Evolutionary conservation across 2,888 invertebrate species (phyloP).

Genomic region (Agrochola lychnidis): DNA sequence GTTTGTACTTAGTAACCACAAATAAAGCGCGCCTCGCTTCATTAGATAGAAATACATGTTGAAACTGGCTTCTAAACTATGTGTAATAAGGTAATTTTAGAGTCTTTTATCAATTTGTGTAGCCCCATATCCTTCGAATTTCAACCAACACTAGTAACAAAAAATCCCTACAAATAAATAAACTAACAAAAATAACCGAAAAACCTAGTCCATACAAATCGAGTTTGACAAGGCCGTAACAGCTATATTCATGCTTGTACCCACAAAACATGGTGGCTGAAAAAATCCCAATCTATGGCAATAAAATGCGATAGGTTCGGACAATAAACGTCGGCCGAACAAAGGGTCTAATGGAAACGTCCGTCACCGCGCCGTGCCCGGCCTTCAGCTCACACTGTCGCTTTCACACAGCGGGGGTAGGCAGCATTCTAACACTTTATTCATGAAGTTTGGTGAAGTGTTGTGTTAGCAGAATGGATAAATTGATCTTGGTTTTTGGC

Average conservation of each 20-base stretch:
- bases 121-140: neutral
- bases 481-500: neutral
- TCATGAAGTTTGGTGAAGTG: constrained; percentile 25
- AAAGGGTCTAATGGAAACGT: constrained; percentile 72
- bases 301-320: constrained; percentile 61
- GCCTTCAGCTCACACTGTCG: constrained; percentile 45
- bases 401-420: constrained; percentile 15
- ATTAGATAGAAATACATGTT: too few relatives aligned
- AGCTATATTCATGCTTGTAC: constrained; percentile 51
- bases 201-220: constrained; percentile 30
- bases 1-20: too few relatives aligned
- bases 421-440: constrained; percentile 16
- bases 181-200: constrained; percentile 4
- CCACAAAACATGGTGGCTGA: constrained; percentile 47
- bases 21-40: too few relatives aligned
- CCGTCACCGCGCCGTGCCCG: constrained; percentile 61
- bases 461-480: neutral
- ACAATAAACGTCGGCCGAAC: constrained; percentile 68
- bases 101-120: neutral
- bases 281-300: constrained; percentile 62
- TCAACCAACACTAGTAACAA: neutral
- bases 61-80: neutral
- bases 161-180: neutral
- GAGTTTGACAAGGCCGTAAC: constrained; percentile 51
- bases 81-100: neutral